phyloP scores from a whole-genome alignment of 2,113 vertebrate genomes.

The Dendropsophus ebraccatus region DNA sequence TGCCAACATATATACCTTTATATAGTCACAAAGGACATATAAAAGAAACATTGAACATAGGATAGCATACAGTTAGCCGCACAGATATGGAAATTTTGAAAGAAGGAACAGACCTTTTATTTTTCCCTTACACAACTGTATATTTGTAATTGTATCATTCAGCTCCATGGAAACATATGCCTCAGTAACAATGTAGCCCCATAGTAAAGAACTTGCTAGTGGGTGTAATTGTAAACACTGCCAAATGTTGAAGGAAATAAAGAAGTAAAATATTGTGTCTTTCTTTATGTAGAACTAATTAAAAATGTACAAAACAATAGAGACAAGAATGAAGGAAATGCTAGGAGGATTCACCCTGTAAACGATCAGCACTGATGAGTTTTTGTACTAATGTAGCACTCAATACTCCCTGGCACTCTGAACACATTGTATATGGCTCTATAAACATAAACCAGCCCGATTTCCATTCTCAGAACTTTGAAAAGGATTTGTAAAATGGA shows the following conservation, averaged over 20 bases:
- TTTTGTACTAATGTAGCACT: neutral
- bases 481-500: conserved; percentile 5
- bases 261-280: neutral
- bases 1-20: neutral
- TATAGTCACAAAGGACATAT: neutral
- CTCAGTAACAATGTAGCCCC: neutral
- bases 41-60: neutral
- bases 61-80: neutral
- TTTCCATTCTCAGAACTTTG: neutral
- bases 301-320: neutral
- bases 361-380: neutral
- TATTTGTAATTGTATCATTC: neutral
- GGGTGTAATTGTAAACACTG: neutral
- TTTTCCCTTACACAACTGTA: neutral
- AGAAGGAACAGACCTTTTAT: neutral
- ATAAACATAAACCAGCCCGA: neutral
- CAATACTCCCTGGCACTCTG: neutral
- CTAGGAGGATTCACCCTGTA: neutral
- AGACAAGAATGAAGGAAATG: neutral
- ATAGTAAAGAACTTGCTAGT: neutral
- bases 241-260: conserved; percentile 15
- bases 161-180: neutral
- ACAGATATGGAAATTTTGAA: neutral
- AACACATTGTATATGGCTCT: conserved; percentile 9
- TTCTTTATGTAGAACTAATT: neutral